Evolutionary conservation across 2,797 vertebrate species (phyloP).

Genomic region (Astyanax mexicanus): DNA sequence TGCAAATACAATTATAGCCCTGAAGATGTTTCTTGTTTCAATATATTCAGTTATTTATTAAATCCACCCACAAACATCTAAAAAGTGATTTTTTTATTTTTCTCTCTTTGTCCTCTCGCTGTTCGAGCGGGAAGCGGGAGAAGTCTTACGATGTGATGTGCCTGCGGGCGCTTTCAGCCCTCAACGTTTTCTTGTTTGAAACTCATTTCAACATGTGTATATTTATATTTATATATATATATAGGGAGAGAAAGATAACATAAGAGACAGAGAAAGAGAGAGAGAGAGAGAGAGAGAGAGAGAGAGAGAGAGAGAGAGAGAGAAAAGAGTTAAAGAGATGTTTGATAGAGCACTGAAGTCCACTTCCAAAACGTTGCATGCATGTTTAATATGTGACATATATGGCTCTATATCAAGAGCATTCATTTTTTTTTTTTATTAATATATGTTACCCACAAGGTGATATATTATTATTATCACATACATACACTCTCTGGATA

Average conservation of each 20-base stretch:
- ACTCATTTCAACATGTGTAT: constrained; percentile 27
- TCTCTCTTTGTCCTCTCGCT: constrained; percentile 15
- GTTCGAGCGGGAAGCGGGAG: constrained; percentile 35
- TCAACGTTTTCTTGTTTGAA: constrained; percentile 36
- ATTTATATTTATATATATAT: too few species aligned
- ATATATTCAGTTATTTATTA: constrained; percentile 57
- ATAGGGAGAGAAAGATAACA: too few species aligned
- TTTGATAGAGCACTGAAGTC: constrained; percentile 5
- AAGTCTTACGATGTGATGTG: constrained; percentile 42
- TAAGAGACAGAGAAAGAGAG: not conserved
- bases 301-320: constrained; percentile 9
- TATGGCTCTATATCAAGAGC: too few species aligned
- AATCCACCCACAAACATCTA: constrained; percentile 58
- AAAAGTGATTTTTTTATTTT: constrained; percentile 44
- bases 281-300: constrained; percentile 13
- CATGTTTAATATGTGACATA: not conserved
- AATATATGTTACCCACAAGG: too few species aligned
- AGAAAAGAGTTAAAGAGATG: not conserved
- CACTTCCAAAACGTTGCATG: not conserved
- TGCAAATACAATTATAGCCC: constrained; percentile 40
- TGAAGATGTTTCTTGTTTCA: constrained; percentile 44
- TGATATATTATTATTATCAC: too few species aligned
- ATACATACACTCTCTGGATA: too few species aligned
- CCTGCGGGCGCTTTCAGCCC: constrained; percentile 43
- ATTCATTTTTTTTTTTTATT: too few species aligned